Evolutionary conservation across 2,888 invertebrate species (phyloP).

Genomic region (Scaptomyza polygonia): DNA sequence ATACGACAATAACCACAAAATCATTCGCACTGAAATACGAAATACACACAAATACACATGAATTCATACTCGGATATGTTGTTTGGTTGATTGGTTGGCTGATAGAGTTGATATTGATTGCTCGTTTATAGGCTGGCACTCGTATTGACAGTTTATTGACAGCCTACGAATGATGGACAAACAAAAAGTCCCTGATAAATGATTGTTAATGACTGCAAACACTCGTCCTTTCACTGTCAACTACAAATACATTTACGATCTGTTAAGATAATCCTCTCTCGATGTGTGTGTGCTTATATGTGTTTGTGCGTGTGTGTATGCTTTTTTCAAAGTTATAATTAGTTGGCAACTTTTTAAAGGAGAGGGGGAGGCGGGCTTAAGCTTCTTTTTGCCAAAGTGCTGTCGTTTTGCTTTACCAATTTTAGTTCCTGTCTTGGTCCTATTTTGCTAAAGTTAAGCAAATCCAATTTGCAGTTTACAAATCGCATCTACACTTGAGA

Average conservation of each 20-base stretch:
- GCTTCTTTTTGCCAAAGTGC: conserved; percentile 51
- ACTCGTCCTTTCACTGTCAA: conserved; percentile 3
- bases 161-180: not conserved
- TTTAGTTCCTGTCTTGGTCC: conserved; percentile 27
- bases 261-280: not conserved
- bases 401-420: conserved; percentile 46
- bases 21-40: conserved; percentile 15
- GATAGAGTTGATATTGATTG: conserved; percentile 12
- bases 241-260: conserved; percentile 5
- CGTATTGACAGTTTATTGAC: conserved; percentile 17
- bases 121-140: conserved; percentile 4
- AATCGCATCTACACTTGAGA: conserved; percentile 44
- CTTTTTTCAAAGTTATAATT: conserved; percentile 69
- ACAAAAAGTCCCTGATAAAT: conserved; percentile 12
- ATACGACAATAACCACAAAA: conserved; percentile 14
- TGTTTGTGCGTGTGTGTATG: conserved; percentile 6
- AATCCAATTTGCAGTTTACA: conserved; percentile 69
- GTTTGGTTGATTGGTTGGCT: conserved; percentile 1
- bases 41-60: not conserved
- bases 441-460: conserved; percentile 56
- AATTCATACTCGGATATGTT: not conserved
- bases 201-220: conserved; percentile 16
- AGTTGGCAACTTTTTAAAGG: conserved; percentile 55
- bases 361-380: conserved; percentile 22
- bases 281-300: not conserved